Evolutionary conservation across 2,888 invertebrate genomes (phyloP).

Genomic region (Lithophane semibrunnea): DNA sequence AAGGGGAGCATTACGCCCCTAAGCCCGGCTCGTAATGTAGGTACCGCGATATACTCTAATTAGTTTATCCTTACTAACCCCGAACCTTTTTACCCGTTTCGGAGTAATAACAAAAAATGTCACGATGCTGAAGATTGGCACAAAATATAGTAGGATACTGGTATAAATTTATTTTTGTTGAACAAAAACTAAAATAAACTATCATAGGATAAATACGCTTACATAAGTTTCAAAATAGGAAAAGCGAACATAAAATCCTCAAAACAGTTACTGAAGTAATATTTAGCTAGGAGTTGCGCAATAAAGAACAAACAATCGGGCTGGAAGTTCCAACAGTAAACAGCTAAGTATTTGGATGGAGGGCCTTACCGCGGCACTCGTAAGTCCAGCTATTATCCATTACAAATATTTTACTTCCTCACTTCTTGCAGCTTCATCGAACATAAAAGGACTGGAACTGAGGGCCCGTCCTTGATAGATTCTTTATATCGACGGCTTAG

Average conservation of each 20-base stretch:
- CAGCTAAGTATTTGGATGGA: constrained; percentile 4
- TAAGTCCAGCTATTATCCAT: not conserved
- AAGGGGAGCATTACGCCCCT: constrained; percentile 27
- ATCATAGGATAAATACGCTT: not conserved
- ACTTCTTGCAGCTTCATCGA: constrained; percentile 4
- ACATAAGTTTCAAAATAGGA: constrained; percentile 4
- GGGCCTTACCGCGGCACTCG: not conserved
- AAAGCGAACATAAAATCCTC: not conserved
- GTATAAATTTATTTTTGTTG: constrained; percentile 27
- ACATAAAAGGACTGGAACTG: not conserved
- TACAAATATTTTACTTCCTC: constrained; percentile 26
- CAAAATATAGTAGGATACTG: constrained; percentile 20
- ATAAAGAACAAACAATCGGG: constrained; percentile 12
- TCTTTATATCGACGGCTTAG: not conserved
- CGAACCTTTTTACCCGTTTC: constrained; percentile 43
- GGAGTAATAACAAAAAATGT: constrained; percentile 58
- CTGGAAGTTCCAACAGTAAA: constrained; percentile 26
- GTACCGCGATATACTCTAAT: constrained; percentile 59
- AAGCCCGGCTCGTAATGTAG: constrained; percentile 38
- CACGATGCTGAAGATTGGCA: constrained; percentile 33
- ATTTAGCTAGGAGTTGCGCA: constrained; percentile 16
- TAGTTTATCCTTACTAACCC: constrained; percentile 57
- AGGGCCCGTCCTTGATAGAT: not conserved
- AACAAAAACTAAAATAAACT: not conserved
- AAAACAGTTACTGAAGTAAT: constrained; percentile 21